phyloP scores from a whole-genome alignment of 2,113 vertebrate species.

The Saimiri boliviensis region DNA sequence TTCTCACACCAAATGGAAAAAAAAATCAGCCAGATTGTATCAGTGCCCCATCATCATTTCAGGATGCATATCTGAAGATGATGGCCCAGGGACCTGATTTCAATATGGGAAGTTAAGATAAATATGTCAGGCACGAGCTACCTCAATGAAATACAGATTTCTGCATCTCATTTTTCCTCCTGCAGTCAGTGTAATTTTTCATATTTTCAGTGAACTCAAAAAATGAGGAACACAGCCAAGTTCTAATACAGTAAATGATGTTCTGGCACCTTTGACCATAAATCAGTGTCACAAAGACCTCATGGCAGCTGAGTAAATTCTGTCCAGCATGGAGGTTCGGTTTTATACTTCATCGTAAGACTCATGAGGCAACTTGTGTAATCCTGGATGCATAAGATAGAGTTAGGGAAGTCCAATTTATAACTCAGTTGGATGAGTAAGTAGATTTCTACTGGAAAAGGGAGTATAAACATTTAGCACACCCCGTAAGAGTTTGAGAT shows the following conservation, averaged over 20 bases:
- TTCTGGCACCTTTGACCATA: conserved; percentile 38
- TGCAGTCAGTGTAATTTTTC: not conserved
- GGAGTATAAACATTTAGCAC: not conserved
- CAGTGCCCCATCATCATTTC: not conserved
- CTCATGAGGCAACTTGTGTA: conserved; percentile 58
- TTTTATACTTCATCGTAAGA: conserved; percentile 47
- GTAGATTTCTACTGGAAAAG: conserved; percentile 30
- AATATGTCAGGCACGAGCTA: not conserved
- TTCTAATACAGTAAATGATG: conserved; percentile 37
- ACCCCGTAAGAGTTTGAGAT: not conserved
- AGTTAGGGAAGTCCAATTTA: conserved; percentile 67
- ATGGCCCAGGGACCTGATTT: not conserved
- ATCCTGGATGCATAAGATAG: conserved; percentile 64
- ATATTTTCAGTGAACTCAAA: not conserved
- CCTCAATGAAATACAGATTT: not conserved
- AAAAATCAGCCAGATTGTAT: not conserved
- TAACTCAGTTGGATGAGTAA: conserved; percentile 67
- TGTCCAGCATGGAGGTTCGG: conserved; percentile 49
- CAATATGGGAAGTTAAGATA: not conserved
- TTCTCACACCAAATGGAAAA: not conserved
- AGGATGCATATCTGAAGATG: not conserved
- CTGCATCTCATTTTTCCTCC: not conserved
- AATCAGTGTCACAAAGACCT: conserved; percentile 16
- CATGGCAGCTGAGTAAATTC: conserved; percentile 8
- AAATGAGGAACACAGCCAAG: not conserved